Conservation (phyloP, 2,797 vertebrate genomes). For the Hoplostethus mediterraneus region DNA sequence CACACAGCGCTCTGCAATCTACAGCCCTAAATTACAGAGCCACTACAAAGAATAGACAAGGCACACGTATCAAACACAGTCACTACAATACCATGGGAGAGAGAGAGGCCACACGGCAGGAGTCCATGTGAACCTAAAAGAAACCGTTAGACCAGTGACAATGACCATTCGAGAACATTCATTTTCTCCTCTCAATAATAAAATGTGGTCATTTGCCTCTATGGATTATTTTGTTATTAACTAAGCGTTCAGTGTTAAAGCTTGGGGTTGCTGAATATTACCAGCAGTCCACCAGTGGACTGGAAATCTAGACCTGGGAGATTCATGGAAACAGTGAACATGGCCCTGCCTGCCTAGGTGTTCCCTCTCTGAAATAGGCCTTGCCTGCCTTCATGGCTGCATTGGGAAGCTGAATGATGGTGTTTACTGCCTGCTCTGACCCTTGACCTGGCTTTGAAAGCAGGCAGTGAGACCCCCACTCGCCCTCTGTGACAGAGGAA, state of each 20-base stretch:
- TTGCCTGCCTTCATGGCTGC: slow-evolving; percentile 38
- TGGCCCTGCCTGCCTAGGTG: not conserved
- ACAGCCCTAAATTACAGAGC: slow-evolving; percentile 56
- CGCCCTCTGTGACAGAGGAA: slow-evolving; percentile 72
- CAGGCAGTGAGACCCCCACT: slow-evolving; percentile 67
- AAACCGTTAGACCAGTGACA: not conserved
- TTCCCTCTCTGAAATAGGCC: slow-evolving; percentile 33
- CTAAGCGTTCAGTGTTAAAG: slow-evolving; percentile 1
- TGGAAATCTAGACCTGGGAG: slow-evolving; percentile 1
- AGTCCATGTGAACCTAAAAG: not conserved
- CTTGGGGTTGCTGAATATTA: not conserved
- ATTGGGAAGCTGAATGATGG: slow-evolving; percentile 57
- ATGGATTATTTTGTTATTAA: not conserved
- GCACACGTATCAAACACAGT: slow-evolving; percentile 36
- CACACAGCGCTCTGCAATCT: slow-evolving; percentile 47
- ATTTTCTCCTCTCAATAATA: not conserved
- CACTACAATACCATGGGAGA: slow-evolving; percentile 16
- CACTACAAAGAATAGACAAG: slow-evolving; percentile 36
- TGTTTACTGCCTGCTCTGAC: slow-evolving; percentile 79
- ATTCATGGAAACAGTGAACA: slow-evolving; percentile 23
- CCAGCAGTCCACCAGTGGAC: not conserved
- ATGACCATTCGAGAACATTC: too few relatives aligned
- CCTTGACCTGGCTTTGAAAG: slow-evolving; percentile 79
- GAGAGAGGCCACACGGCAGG: not conserved
- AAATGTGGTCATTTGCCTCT: not conserved